Evolutionary conservation across 2,113 vertebrate species (phyloP), one percentile per base, ranked within the genome.

Genomic region (Scortum barcoo): DNA sequence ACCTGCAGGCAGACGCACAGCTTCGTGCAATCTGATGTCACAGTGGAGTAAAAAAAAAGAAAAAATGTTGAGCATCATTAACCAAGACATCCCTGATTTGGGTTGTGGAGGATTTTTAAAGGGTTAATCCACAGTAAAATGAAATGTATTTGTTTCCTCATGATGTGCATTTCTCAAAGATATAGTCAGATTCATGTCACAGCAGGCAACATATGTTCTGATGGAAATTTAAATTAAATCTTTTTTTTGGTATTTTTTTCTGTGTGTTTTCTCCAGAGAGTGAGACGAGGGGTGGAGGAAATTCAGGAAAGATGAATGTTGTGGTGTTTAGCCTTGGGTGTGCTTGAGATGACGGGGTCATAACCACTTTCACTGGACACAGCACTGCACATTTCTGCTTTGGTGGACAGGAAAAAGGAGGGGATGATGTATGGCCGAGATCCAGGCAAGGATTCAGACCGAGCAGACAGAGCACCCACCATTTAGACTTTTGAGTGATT

Each of bases 1-100:
- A 89, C 79, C 84, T 72, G 67, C 72, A 80, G 87, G 76, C 80
- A 71, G 57, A 1, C 51, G 36, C 57, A 26, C 50, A 50, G 68
- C 57, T 67, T 81, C 77, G 81, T 62, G 67, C 71, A 65, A 48
- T 76, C 56, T 33, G 7, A 50, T 74, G 78, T 71, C 83, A 80
- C 71, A 67, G 17, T n/a, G 28, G 38, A 84, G 26, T 24, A 40
- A 76, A 62, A 76, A 9, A 10, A 33, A 84, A n/a, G 22, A 40
- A 76, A 62, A 76, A 9, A 10, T 51, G 24, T 68, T 76, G 36
- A 60, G 66, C 66, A 36, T 76, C 68, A 87, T 80, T 58, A 48
- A 48, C 12, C 2, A 60, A 57, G 61, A 53, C 67, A 73, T 56
- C 65, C 19, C 48, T 36, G 14, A 66, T 80, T 38, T 69, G 26